Conservation (phyloP, 2,888 invertebrate species). For the Cephalotes varians region DNA sequence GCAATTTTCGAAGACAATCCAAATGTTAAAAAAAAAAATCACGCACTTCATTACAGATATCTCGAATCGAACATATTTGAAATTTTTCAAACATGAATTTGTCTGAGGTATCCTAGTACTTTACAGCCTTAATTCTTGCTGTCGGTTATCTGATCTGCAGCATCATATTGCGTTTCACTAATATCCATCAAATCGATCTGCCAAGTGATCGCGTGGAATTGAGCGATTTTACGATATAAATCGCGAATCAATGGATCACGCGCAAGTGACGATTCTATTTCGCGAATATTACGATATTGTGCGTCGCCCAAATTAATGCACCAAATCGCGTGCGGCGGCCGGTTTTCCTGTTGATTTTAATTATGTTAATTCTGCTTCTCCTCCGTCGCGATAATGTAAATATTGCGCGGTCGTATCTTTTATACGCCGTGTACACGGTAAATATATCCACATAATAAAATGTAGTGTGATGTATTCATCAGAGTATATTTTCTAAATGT, state of each 20-base stretch:
- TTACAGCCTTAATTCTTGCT: neutral
- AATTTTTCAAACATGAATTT: neutral
- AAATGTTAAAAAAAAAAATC: neutral
- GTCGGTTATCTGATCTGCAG: neutral
- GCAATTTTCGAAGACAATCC: neutral
- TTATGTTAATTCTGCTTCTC: constrained; percentile 47
- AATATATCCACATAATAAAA: constrained; percentile 10
- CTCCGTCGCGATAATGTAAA: constrained; percentile 29
- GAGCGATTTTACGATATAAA: constrained; percentile 27
- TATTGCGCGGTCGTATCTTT: constrained; percentile 22
- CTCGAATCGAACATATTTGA: neutral
- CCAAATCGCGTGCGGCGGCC: constrained; percentile 34
- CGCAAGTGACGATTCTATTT: constrained; percentile 44
- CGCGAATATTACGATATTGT: constrained; percentile 41
- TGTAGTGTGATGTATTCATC: neutral
- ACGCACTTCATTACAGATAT: neutral
- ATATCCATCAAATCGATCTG: constrained; percentile 1
- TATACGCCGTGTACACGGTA: neutral
- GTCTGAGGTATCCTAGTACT: neutral
- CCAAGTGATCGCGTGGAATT: neutral
- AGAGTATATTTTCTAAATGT: constrained; percentile 17
- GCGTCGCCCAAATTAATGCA: constrained; percentile 37
- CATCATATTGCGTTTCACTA: neutral
- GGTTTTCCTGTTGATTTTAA: constrained; percentile 52
- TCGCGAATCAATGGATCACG: constrained; percentile 16